Conservation (phyloP, 1,140 invertebrate genomes). For the Antheraea pernyi region DNA sequence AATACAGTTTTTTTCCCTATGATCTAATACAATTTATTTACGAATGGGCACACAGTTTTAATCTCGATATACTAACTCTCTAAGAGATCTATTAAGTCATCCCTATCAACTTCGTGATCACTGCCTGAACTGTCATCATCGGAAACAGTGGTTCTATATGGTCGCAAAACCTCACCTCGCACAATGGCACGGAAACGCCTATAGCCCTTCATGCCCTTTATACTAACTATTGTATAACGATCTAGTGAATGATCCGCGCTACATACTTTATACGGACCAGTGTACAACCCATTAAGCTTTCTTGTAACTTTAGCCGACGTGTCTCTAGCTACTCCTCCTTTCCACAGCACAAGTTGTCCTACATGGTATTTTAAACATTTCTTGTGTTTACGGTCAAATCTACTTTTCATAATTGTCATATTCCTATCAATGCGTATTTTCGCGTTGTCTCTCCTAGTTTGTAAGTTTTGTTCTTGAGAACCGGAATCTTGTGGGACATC, state of each 20-base stretch:
- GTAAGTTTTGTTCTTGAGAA: not conserved
- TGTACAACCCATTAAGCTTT: conserved; percentile 18
- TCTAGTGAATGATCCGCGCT: conserved; percentile 9
- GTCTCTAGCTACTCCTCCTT: not conserved
- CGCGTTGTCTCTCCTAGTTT: not conserved
- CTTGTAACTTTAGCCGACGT: not conserved
- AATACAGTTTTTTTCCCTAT: no score
- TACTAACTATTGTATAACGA: conserved; percentile 27
- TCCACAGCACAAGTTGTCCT: conserved; percentile 4
- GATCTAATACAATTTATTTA: no score
- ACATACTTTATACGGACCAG: conserved; percentile 27
- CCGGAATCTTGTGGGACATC: no score
- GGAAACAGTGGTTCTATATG: conserved; percentile 10
- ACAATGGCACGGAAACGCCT: conserved; percentile 23
- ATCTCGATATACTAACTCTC: conserved; percentile 11
- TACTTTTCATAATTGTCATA: not conserved
- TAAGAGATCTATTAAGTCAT: conserved; percentile 24
- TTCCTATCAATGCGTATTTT: not conserved
- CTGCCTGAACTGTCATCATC: conserved; percentile 13
- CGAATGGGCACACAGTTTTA: no score
- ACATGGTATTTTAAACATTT: not conserved
- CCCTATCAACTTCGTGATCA: conserved; percentile 24
- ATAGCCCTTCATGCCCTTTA: conserved; percentile 33
- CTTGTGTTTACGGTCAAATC: not conserved
- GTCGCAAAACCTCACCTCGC: conserved; percentile 14